These are phyloP conservation scores for Melospiza georgiana DNA, from an alignment of 2,113 vertebrate species.

Conservation along the genomic window DNA sequence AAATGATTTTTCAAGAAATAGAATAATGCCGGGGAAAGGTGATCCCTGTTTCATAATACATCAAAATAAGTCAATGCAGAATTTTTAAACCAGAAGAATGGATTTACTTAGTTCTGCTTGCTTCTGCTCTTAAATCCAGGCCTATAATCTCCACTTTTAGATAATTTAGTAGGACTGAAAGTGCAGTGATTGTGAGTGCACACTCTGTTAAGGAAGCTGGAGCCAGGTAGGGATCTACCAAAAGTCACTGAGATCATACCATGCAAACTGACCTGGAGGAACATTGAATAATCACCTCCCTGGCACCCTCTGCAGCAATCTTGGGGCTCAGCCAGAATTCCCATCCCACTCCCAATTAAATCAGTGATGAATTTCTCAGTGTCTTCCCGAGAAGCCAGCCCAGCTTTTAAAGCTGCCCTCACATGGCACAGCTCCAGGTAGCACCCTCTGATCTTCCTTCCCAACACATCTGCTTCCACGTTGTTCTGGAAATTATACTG, in stretches of 20 bases:
- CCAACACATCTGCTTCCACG: conserved; percentile 36
- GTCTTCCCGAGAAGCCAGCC: neutral
- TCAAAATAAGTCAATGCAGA: neutral
- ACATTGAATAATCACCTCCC: neutral
- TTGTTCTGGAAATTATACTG: neutral
- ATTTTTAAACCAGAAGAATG: neutral
- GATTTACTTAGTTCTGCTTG: neutral
- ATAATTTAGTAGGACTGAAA: neutral
- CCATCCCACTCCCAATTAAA: neutral
- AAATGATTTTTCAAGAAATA: neutral
- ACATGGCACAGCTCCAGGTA: conserved; percentile 31
- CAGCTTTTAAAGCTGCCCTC: conserved; percentile 17
- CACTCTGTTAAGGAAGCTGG: neutral
- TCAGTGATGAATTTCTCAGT: neutral
- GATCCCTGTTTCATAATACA: neutral
- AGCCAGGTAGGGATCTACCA: neutral
- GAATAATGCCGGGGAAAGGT: neutral
- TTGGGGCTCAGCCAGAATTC: neutral
- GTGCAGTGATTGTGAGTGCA: neutral
- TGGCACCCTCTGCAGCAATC: neutral
- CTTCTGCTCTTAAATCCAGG: neutral
- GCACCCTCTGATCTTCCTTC: neutral
- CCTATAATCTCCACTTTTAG: neutral
- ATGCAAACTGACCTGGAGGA: neutral
- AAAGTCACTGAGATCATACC: neutral